These are phyloP conservation scores for Latrodectus geometricus DNA, from an alignment of 1,140 invertebrate species.

Conservation along the genomic window DNA sequence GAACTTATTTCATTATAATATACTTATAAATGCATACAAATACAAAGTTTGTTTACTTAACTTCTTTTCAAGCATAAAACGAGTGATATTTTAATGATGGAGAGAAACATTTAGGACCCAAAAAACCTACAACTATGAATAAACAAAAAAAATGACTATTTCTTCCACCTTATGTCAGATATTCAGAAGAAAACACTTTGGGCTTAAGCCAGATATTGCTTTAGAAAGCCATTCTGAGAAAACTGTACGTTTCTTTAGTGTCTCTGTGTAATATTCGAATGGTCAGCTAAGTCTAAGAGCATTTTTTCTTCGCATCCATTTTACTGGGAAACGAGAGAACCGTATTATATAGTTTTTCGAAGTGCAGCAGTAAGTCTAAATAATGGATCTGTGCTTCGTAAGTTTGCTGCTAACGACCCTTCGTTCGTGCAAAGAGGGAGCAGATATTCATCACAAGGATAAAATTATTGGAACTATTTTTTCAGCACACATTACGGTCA, in stretches of 20 bases:
- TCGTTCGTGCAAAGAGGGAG: not conserved
- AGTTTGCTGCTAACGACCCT: constrained; percentile 24
- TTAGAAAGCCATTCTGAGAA: constrained; percentile 24
- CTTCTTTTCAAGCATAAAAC: too few species aligned
- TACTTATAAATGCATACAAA: too few species aligned
- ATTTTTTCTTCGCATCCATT: constrained; percentile 24
- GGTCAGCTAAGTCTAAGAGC: not conserved
- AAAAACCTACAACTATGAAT: not conserved
- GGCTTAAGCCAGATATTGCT: constrained; percentile 35
- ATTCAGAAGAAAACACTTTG: constrained; percentile 30
- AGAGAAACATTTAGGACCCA: not conserved
- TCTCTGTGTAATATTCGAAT: constrained; percentile 60
- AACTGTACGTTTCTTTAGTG: constrained; percentile 57
- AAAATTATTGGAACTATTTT: not conserved
- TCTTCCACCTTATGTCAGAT: not conserved
- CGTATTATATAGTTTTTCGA: constrained; percentile 47
- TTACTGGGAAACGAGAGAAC: constrained; percentile 15
- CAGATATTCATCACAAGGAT: constrained; percentile 6
- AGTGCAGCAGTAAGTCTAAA: constrained; percentile 27
- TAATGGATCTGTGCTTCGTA: constrained; percentile 31
- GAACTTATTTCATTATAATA: too few species aligned
- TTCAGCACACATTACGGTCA: too few species aligned
- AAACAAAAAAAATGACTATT: constrained; percentile 19
- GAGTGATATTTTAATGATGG: too few species aligned
- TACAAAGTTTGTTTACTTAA: too few species aligned